Conservation (phyloP, 2,797 vertebrate species). For the Anguilla pacifica region DNA sequence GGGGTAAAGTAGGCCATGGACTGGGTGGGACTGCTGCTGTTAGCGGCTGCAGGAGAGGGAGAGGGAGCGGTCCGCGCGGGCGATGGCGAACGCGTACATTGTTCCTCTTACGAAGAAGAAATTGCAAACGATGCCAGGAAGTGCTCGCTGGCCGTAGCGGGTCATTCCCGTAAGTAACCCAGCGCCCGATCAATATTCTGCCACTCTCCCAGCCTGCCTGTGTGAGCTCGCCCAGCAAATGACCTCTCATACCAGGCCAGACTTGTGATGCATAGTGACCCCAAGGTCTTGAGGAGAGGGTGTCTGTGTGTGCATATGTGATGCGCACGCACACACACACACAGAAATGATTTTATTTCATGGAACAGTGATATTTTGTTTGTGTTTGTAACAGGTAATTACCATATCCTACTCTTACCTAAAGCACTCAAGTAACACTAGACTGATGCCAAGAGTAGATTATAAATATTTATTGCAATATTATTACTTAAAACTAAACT, state of each 20-base stretch:
- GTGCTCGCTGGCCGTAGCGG: neutral
- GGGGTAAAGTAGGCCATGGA: conserved; percentile 32
- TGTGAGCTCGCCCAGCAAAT: conserved; percentile 5
- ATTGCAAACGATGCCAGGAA: neutral
- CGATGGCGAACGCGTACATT: neutral
- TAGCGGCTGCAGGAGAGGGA: neutral
- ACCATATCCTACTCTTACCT: neutral
- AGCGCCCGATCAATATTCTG: neutral
- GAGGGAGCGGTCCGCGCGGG: neutral
- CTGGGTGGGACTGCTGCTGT: conserved; percentile 47
- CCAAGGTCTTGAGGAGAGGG: neutral
- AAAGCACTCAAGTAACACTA: neutral
- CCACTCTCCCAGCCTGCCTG: neutral
- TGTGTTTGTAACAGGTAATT: neutral
- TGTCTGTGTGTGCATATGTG: neutral
- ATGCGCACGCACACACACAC: neutral
- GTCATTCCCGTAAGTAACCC: neutral
- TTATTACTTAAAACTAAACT: neutral
- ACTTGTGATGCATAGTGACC: conserved; percentile 47
- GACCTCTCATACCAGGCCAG: conserved; percentile 40
- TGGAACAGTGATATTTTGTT: neutral
- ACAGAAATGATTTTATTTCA: neutral
- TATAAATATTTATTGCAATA: neutral
- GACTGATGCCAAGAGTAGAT: neutral
- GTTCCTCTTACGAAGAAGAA: neutral